Evolutionary conservation across 2,888 invertebrate genomes (phyloP).

Genomic region (Cataglyphis livida): DNA sequence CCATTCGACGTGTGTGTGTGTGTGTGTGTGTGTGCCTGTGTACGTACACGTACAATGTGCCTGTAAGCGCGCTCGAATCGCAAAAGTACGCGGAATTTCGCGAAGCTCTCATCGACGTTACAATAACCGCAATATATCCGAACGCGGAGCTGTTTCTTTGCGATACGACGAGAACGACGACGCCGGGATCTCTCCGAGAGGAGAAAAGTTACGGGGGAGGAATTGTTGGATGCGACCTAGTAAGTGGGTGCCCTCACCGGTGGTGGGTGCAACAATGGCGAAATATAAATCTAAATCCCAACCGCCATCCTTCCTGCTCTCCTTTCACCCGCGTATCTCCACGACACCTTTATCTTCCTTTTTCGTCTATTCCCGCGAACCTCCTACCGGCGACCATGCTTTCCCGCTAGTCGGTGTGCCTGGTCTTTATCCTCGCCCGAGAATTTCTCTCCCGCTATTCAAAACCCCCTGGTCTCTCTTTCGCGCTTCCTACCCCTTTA

Average conservation of each 20-base stretch:
- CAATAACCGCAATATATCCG: slow-evolving; percentile 81
- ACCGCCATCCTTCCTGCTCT: slow-evolving; percentile 67
- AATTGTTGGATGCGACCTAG: slow-evolving; percentile 64
- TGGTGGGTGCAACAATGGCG: slow-evolving; percentile 74
- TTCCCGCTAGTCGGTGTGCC: background rate
- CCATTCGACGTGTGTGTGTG: slow-evolving; percentile 37
- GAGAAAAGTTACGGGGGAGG: slow-evolving; percentile 56
- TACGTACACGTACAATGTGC: background rate
- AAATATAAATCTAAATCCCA: slow-evolving; percentile 79
- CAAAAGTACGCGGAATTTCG: slow-evolving; percentile 71
- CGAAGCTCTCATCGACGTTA: slow-evolving; percentile 80
- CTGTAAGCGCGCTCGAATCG: slow-evolving; percentile 14
- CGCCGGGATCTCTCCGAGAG: slow-evolving; percentile 60
- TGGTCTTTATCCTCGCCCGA: slow-evolving; percentile 35
- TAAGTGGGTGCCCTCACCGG: slow-evolving; percentile 58
- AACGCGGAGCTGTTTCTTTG: slow-evolving; percentile 74
- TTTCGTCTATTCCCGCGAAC: slow-evolving; percentile 35
- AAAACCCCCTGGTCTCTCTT: slow-evolving; percentile 24
- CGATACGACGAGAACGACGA: slow-evolving; percentile 75
- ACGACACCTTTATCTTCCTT: slow-evolving; percentile 60
- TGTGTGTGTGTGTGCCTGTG: background rate
- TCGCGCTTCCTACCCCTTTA: slow-evolving; percentile 44
- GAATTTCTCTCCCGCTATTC: slow-evolving; percentile 40
- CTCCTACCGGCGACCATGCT: slow-evolving; percentile 30
- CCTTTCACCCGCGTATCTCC: slow-evolving; percentile 43